phyloP scores from a whole-genome alignment of 2,797 vertebrate genomes.

The Benthosema pterotum region DNA sequence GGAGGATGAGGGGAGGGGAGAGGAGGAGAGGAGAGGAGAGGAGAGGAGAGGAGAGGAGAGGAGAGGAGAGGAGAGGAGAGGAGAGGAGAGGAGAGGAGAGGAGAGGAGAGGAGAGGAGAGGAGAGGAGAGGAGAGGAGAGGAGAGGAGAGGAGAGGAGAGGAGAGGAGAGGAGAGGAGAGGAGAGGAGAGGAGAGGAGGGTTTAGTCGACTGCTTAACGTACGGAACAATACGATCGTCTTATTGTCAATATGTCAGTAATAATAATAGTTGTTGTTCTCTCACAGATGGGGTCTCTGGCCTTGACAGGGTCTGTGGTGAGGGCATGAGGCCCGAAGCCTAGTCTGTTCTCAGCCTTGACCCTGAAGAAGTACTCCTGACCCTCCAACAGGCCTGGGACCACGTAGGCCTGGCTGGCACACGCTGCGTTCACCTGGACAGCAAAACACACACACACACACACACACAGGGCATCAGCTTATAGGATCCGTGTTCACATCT shows the following conservation, averaged over 20 bases:
- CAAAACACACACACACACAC: no score
- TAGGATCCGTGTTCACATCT: no score
- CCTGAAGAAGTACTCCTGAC: constrained; percentile 95
- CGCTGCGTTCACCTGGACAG: constrained; percentile 82
- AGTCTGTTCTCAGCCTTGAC: constrained; percentile 95
- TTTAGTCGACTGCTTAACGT: no score
- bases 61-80: constrained; percentile 13
- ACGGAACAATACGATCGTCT: no score
- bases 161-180: no score
- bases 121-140: no score
- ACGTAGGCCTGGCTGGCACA: constrained; percentile 93
- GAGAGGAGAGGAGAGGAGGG: no score
- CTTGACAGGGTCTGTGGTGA: constrained; percentile 88
- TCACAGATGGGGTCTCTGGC: constrained; percentile 97
- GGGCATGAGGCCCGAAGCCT: constrained; percentile 87
- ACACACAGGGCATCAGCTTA: no score
- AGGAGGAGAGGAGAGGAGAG: background rate
- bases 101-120: no score
- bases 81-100: no score
- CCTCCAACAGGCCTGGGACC: constrained; percentile 91
- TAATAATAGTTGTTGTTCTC: constrained; percentile 44
- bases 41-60: background rate
- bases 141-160: no score
- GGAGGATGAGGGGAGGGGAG: background rate
- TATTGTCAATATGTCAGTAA: no score